These are phyloP conservation scores for Bubo blakistoni DNA, from an alignment of 2,113 vertebrate species.

Conservation along the genomic window DNA sequence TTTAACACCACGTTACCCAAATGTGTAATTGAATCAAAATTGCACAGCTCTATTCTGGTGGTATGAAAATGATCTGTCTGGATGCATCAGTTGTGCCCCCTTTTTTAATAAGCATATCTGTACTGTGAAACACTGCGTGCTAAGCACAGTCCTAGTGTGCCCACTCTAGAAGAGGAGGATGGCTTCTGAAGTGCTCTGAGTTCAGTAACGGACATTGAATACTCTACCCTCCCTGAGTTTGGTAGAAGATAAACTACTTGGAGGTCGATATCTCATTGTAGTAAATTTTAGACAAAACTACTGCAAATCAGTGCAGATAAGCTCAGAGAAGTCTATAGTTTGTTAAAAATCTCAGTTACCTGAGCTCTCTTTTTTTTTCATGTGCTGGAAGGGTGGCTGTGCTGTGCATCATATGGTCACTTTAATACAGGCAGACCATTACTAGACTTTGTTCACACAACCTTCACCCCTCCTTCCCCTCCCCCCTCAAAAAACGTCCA, in stretches of 20 bases:
- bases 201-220: neutral
- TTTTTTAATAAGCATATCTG: slow-evolving; percentile 2
- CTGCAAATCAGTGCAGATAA: neutral
- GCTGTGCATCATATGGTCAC: slow-evolving; percentile 22
- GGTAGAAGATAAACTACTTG: neutral
- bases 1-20: neutral
- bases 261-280: neutral
- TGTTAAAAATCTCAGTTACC: neutral
- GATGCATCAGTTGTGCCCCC: slow-evolving; percentile 43
- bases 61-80: slow-evolving; percentile 28
- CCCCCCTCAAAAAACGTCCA: slow-evolving; percentile 44
- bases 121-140: neutral
- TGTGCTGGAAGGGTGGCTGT: slow-evolving; percentile 27
- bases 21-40: slow-evolving; percentile 2
- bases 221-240: neutral
- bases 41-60: neutral
- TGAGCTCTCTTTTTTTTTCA: neutral
- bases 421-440: slow-evolving; percentile 26
- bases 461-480: slow-evolving; percentile 29
- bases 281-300: neutral
- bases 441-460: slow-evolving; percentile 34
- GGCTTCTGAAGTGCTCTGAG: slow-evolving; percentile 1
- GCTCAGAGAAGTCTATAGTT: neutral
- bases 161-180: slow-evolving; percentile 11
- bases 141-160: neutral